Conservation (phyloP, 2,797 vertebrate genomes). For the Chiloscyllium punctatum region DNA sequence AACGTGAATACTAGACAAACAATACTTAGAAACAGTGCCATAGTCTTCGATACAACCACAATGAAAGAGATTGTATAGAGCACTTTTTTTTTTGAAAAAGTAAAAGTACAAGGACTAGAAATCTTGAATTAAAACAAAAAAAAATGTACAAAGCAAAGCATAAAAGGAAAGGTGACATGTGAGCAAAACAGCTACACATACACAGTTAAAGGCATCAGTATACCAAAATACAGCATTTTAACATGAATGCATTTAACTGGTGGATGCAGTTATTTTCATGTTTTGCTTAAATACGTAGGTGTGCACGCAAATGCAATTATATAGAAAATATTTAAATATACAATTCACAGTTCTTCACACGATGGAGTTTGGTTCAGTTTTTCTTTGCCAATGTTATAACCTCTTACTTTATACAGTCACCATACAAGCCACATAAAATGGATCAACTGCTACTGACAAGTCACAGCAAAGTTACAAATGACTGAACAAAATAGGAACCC, state of each 20-base stretch:
- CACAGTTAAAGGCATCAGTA: background rate
- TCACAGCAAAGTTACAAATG: background rate
- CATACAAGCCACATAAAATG: background rate
- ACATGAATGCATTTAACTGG: background rate
- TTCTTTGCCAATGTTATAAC: background rate
- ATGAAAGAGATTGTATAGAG: background rate
- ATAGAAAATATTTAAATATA: background rate
- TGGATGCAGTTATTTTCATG: background rate
- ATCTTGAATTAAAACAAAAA: background rate
- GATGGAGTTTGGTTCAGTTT: background rate
- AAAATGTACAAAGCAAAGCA: background rate
- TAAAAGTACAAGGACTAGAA: no score
- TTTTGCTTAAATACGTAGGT: background rate
- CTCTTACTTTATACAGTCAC: background rate
- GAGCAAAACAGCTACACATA: background rate
- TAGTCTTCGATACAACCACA: background rate
- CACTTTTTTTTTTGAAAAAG: no score
- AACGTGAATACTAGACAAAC: background rate
- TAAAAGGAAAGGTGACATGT: background rate
- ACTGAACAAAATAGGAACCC: background rate
- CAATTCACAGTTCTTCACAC: background rate
- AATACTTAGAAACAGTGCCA: background rate
- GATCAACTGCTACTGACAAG: background rate
- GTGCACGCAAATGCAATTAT: background rate
- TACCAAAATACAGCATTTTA: background rate